Conservation (phyloP, 2,888 invertebrate genomes). For the Linyphia triangularis region DNA sequence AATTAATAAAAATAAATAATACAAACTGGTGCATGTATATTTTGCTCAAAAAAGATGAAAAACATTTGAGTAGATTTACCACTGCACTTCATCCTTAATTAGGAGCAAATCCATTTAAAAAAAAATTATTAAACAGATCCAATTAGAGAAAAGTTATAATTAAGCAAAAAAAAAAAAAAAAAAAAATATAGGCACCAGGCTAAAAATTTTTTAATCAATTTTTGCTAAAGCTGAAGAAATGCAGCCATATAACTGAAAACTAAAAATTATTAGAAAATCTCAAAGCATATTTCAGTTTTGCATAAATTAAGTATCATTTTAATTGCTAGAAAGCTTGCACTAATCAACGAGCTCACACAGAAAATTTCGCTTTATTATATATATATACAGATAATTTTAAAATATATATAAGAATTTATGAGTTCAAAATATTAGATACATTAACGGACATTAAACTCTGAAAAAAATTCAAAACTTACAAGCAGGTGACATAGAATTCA, state of each 20-base stretch:
- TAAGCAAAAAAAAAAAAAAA: too few relatives aligned
- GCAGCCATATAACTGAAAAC: conserved; percentile 19
- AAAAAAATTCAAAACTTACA: conserved; percentile 65
- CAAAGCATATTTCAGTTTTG: background rate
- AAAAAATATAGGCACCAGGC: too few relatives aligned
- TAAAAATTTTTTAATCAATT: too few relatives aligned
- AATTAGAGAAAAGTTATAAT: too few relatives aligned
- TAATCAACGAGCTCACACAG: conserved; percentile 62
- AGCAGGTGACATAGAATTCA: conserved; percentile 33
- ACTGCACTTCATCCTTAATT: too few relatives aligned
- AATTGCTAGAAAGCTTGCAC: background rate
- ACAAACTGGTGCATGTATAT: conserved; percentile 17
- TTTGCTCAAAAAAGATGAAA: background rate
- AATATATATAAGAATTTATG: conserved; percentile 42
- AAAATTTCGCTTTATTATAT: conserved; percentile 54
- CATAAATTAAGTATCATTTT: conserved; percentile 33
- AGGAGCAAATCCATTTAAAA: too few relatives aligned
- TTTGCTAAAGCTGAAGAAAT: too few relatives aligned
- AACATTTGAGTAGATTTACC: too few relatives aligned
- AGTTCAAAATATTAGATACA: conserved; percentile 62
- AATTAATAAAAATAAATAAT: conserved; percentile 15
- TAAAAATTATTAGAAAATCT: background rate
- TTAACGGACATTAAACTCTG: conserved; percentile 69
- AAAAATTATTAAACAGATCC: too few relatives aligned
- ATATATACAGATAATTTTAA: conserved; percentile 53